Conservation (phyloP, 1,140 invertebrate genomes). For the Laodelphax striatellus region DNA sequence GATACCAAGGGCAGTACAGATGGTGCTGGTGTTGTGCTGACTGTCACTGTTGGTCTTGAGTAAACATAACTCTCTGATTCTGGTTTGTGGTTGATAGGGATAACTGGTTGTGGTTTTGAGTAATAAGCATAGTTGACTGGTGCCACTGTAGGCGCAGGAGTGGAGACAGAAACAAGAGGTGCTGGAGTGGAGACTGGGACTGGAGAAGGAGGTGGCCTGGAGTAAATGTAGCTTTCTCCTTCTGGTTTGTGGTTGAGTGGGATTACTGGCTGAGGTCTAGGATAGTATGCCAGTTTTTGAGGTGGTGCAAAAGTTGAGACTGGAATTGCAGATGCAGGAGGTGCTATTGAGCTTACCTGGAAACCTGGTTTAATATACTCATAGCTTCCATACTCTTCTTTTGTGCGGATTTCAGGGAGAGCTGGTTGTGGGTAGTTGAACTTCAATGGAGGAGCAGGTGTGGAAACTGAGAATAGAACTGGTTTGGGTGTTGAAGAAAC, state of each 20-base stretch:
- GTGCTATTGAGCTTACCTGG: background rate
- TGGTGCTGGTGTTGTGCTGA: conserved; percentile 3
- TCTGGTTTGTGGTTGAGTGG: background rate
- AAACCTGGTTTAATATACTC: no score
- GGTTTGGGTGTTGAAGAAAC: background rate
- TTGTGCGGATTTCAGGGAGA: no score
- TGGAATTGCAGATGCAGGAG: background rate
- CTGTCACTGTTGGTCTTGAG: conserved; percentile 30
- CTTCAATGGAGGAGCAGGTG: conserved; percentile 8
- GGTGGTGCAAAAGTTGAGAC: background rate
- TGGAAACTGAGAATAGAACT: conserved; percentile 1
- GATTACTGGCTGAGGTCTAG: conserved; percentile 12
- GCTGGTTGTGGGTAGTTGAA: background rate
- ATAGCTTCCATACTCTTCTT: no score
- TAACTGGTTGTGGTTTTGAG: conserved; percentile 14
- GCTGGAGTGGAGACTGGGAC: conserved; percentile 1
- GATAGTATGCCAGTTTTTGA: conserved; percentile 7
- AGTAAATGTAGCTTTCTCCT: background rate
- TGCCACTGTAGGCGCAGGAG: conserved; percentile 1
- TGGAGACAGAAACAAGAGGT: conserved; percentile 6
- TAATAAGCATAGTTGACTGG: conserved; percentile 20
- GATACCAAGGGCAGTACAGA: background rate
- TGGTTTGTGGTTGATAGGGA: conserved; percentile 14
- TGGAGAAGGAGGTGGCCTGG: background rate
- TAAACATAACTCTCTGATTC: conserved; percentile 33